Evolutionary conservation across 1,140 invertebrate species (phyloP).

Genomic region (Laupala kohalensis): DNA sequence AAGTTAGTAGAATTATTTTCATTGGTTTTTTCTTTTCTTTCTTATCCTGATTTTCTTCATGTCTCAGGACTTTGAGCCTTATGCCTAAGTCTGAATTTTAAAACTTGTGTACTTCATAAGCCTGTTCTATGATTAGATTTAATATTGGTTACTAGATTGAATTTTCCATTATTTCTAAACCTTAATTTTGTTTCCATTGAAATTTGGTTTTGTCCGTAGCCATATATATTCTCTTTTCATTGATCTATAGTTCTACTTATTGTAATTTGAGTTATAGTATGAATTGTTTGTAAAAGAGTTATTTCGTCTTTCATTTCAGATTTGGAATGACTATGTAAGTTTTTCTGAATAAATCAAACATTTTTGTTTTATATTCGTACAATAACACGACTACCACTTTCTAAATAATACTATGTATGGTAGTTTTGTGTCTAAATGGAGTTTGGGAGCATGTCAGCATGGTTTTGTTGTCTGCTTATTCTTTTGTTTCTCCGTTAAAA

Average conservation of each 20-base stretch:
- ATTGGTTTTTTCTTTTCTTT: conserved; percentile 5
- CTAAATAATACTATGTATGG: background rate
- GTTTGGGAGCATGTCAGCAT: background rate
- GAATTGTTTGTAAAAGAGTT: background rate
- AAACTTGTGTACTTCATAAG: too few species aligned
- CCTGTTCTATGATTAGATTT: background rate
- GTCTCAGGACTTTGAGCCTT: too few species aligned
- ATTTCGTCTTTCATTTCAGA: conserved; percentile 27
- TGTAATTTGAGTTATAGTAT: background rate
- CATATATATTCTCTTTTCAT: too few species aligned
- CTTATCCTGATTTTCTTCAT: too few species aligned
- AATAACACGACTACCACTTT: background rate
- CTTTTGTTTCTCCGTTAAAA: background rate
- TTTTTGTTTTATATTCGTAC: background rate
- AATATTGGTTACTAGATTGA: background rate
- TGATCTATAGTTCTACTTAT: conserved; percentile 2
- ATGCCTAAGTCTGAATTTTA: too few species aligned
- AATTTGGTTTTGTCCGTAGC: too few species aligned
- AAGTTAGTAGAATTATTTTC: conserved; percentile 32
- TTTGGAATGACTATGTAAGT: conserved; percentile 69
- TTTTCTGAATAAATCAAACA: background rate
- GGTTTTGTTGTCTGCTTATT: background rate
- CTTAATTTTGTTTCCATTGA: too few species aligned
- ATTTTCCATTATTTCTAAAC: too few species aligned
- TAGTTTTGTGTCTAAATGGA: background rate